These are phyloP conservation scores for Rhynchophorus ferrugineus DNA, from an alignment of 1,140 invertebrate species.

Conservation along the genomic window DNA sequence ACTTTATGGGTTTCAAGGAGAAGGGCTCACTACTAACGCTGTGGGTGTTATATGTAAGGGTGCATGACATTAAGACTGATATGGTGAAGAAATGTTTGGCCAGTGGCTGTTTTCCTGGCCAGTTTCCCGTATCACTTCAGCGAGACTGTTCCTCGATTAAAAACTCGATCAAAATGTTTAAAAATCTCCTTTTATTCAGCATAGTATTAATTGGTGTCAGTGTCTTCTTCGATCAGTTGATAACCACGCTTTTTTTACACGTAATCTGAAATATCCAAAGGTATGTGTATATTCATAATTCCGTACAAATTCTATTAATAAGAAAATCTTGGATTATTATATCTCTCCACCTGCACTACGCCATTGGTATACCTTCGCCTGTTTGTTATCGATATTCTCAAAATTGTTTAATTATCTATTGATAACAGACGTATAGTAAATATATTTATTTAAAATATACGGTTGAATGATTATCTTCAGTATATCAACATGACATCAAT, in stretches of 20 bases:
- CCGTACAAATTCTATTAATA: too few relatives aligned
- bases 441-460: constrained; percentile 39
- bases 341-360: neutral
- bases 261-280: constrained; percentile 5
- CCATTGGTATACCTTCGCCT: constrained; percentile 9
- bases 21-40: constrained; percentile 1
- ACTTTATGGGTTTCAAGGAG: neutral
- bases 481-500: constrained; percentile 35
- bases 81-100: constrained; percentile 32
- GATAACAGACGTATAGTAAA: constrained; percentile 36
- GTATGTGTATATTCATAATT: neutral
- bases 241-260: constrained; percentile 10
- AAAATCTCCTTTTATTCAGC: constrained; percentile 1
- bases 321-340: neutral
- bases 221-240: constrained; percentile 15
- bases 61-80: constrained; percentile 38
- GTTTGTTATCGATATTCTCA: constrained; percentile 32
- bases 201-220: constrained; percentile 10
- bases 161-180: too few relatives aligned
- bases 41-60: constrained; percentile 26
- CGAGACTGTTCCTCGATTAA: too few relatives aligned
- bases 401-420: constrained; percentile 32
- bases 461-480: constrained; percentile 31
- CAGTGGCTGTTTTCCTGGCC: constrained; percentile 36
- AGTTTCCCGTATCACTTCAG: too few relatives aligned